Percentiles rank a stretch among this genome's conserved stretches.
Conservation (phyloP, 2,113 vertebrate genomes). For the Lampris megalopsis region DNA sequence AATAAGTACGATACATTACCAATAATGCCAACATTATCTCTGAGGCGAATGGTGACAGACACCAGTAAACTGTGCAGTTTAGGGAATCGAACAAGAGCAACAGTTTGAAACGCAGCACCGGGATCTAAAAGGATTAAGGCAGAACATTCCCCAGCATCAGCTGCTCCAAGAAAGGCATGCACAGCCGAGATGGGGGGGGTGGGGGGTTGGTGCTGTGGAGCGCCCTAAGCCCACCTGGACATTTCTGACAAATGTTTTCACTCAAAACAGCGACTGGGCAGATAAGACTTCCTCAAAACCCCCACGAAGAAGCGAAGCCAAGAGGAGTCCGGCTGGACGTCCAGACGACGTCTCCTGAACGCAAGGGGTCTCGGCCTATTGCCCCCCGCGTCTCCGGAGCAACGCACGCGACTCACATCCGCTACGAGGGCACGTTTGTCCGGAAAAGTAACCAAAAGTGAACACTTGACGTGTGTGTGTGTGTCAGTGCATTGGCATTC, state of each 20-base stretch:
- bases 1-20: constrained; percentile 54
- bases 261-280: constrained; percentile 18
- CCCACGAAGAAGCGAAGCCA: background rate
- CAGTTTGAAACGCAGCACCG: constrained; percentile 34
- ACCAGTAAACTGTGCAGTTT: constrained; percentile 4
- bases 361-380: too few species aligned
- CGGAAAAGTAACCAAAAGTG: background rate
- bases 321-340: too few species aligned
- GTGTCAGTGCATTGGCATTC: constrained; percentile 12
- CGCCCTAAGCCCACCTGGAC: background rate
- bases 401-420: constrained; percentile 2
- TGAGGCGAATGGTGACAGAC: constrained; percentile 15
- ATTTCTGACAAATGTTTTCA: constrained; percentile 26
- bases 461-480: background rate
- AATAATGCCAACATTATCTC: constrained; percentile 50
- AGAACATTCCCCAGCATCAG: constrained; percentile 36
- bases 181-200: constrained; percentile 10
- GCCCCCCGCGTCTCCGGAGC: constrained; percentile 2
- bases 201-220: background rate
- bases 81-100: constrained; percentile 24
- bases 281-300: constrained; percentile 6
- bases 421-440: too few species aligned
- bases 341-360: too few species aligned
- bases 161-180: constrained; percentile 44
- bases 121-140: constrained; percentile 57